Conservation (phyloP, 2,888 invertebrate species). For the Apoda limacodes region DNA sequence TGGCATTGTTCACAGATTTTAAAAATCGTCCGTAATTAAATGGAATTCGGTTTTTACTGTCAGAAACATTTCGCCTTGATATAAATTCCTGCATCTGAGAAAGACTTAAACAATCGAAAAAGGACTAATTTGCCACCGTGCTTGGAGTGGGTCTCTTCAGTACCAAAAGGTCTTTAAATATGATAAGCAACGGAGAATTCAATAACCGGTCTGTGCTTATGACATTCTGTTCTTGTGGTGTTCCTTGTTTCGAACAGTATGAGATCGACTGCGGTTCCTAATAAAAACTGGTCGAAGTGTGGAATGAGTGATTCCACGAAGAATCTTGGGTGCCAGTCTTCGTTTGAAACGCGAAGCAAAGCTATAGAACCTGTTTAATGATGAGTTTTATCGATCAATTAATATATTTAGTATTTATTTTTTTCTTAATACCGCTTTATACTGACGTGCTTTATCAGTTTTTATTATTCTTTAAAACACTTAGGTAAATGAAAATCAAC, state of each 20-base stretch:
- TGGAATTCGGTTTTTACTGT: slow-evolving; percentile 58
- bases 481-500: too few relatives aligned
- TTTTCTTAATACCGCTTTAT: too few relatives aligned
- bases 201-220: slow-evolving; percentile 41
- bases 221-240: slow-evolving; percentile 30
- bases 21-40: slow-evolving; percentile 68
- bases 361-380: too few relatives aligned
- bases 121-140: slow-evolving; percentile 58
- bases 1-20: slow-evolving; percentile 69
- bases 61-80: slow-evolving; percentile 48
- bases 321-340: slow-evolving; percentile 32
- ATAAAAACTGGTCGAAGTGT: slow-evolving; percentile 48
- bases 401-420: too few relatives aligned
- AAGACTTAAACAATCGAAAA: slow-evolving; percentile 39
- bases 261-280: slow-evolving; percentile 29
- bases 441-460: too few relatives aligned
- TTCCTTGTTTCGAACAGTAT: slow-evolving; percentile 32
- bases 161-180: slow-evolving; percentile 35
- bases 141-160: slow-evolving; percentile 33
- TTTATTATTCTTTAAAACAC: too few relatives aligned
- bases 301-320: slow-evolving; percentile 51
- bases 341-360: slow-evolving; percentile 7
- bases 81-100: slow-evolving; percentile 53
- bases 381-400: too few relatives aligned
- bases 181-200: slow-evolving; percentile 33